These are phyloP conservation scores for Phalacrocorax carbo DNA, from an alignment of 2,113 vertebrate species.

Conservation along the genomic window DNA sequence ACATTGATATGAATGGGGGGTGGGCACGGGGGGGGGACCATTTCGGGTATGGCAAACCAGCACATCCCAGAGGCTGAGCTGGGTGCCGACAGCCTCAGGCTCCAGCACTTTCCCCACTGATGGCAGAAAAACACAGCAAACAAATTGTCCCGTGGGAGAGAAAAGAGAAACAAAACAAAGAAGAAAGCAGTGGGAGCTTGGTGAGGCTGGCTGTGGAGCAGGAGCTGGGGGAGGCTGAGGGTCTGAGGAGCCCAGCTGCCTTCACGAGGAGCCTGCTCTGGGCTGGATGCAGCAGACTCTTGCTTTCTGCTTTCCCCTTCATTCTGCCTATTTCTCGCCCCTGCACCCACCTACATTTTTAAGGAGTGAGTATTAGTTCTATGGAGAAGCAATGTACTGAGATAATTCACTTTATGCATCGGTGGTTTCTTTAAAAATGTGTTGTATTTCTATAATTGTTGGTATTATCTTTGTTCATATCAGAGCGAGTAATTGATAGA, in stretches of 20 bases:
- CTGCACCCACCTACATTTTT: rapidly evolving
- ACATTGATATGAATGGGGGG: rapidly evolving
- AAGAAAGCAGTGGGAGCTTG: not conserved
- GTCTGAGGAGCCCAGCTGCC: not conserved
- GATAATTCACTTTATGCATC: not conserved
- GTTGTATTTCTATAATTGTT: not conserved
- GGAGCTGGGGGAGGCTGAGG: not conserved
- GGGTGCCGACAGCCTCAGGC: not conserved
- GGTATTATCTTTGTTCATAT: not conserved
- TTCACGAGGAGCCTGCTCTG: not conserved
- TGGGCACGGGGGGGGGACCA: rapidly evolving
- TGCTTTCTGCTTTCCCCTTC: not conserved
- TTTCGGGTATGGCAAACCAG: rapidly evolving
- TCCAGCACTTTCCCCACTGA: not conserved
- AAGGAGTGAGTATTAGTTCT: not conserved
- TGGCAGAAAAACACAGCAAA: not conserved
- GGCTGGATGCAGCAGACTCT: not conserved
- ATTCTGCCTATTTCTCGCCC: not conserved
- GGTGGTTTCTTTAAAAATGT: not conserved
- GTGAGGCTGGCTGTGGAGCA: not conserved
- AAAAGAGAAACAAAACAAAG: not conserved
- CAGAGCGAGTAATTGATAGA: not conserved
- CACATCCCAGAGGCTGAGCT: not conserved
- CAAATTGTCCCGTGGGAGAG: not conserved
- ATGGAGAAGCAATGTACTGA: not conserved